phyloP scores from a whole-genome alignment of 1,140 invertebrate species.

The Rhizoglyphus robini region DNA sequence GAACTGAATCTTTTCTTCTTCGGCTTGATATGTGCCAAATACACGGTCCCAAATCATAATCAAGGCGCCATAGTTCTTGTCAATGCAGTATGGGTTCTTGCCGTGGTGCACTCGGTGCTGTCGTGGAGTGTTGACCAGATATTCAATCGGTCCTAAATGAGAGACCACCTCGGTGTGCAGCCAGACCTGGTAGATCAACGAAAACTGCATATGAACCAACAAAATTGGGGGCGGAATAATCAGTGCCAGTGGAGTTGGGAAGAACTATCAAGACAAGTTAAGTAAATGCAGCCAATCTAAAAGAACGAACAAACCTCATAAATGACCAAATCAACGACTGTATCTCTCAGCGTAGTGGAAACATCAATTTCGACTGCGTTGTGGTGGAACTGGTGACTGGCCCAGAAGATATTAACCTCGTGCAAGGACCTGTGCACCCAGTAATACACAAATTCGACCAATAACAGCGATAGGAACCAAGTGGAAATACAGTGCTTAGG shows the following conservation, averaged over 20 bases:
- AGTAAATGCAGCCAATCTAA: not conserved
- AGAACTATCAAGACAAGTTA: conserved; percentile 46
- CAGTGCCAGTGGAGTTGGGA: conserved; percentile 69
- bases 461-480: conserved; percentile 60
- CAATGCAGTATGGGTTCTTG: conserved; percentile 49
- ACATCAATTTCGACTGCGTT: conserved; percentile 90
- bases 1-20: conserved; percentile 61
- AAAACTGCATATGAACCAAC: conserved; percentile 68
- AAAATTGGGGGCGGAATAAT: conserved; percentile 68
- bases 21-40: conserved; percentile 41
- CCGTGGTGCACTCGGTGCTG: conserved; percentile 82
- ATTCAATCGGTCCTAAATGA: conserved; percentile 63
- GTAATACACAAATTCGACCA: conserved; percentile 76
- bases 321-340: conserved; percentile 60
- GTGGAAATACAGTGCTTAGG: conserved; percentile 59
- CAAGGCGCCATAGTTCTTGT: conserved; percentile 48
- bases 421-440: conserved; percentile 62
- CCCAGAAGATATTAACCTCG: conserved; percentile 71
- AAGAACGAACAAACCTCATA: conserved; percentile 45
- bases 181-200: conserved; percentile 79
- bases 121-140: conserved; percentile 69
- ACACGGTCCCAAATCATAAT: conserved; percentile 47
- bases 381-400: conserved; percentile 87
- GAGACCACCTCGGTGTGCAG: conserved; percentile 69
- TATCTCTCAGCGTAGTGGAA: conserved; percentile 56